Percentiles rank a stretch among this genome's conserved stretches.
Evolutionary conservation across 1,140 invertebrate species (phyloP).

Genomic region (Drosophila azteca): DNA sequence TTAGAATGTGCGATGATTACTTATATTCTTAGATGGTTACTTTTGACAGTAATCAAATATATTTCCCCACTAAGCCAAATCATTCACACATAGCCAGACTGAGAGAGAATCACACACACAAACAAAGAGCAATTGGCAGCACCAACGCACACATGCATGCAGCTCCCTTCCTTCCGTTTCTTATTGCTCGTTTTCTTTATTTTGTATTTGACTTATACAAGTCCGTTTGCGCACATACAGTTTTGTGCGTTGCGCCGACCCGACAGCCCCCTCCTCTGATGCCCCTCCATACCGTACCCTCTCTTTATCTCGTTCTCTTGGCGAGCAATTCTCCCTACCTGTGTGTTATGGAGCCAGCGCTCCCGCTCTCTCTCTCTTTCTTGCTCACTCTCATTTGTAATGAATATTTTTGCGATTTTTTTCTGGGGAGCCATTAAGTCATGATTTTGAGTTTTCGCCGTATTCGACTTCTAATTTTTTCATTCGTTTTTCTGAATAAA

Average conservation of each 20-base stretch:
- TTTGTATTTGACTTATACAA: constrained; percentile 75
- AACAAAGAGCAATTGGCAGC: constrained; percentile 42
- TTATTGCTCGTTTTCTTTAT: constrained; percentile 51
- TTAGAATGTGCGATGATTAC: too few relatives aligned
- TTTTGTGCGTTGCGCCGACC: constrained; percentile 60
- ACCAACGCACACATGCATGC: constrained; percentile 30
- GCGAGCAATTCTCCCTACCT: constrained; percentile 31
- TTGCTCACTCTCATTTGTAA: constrained; percentile 53
- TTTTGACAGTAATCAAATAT: constrained; percentile 49
- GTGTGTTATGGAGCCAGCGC: constrained; percentile 47
- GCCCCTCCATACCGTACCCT: constrained; percentile 1
- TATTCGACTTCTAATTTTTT: constrained; percentile 65
- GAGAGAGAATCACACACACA: not conserved
- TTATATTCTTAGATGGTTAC: too few relatives aligned
- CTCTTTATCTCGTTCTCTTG: constrained; percentile 61
- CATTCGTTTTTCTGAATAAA: constrained; percentile 55
- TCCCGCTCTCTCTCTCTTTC: constrained; percentile 16
- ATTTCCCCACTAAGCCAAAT: constrained; percentile 26
- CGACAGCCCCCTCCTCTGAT: constrained; percentile 13
- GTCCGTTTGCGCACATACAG: constrained; percentile 72
- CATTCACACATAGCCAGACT: constrained; percentile 4
- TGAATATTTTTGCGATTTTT: constrained; percentile 64
- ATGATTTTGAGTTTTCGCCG: constrained; percentile 51
- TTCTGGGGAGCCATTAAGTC: constrained; percentile 64
- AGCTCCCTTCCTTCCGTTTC: constrained; percentile 74